These are phyloP conservation scores for Patiria pectinifera DNA, from an alignment of 53 echinoderm and acorn worm genomes.

Conservation along the genomic window DNA sequence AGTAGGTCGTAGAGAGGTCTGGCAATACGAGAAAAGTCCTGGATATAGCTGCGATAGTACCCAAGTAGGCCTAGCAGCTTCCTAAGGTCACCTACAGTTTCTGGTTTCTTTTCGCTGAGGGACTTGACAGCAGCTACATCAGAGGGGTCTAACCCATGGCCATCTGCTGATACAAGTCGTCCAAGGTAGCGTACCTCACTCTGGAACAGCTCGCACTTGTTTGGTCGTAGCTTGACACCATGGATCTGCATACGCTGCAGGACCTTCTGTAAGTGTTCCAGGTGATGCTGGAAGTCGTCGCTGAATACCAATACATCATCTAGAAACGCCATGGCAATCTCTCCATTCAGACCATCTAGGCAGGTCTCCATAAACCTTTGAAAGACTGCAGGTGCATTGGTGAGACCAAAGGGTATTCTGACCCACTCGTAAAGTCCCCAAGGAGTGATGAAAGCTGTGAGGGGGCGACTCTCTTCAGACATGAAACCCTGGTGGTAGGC, in stretches of 20 bases:
- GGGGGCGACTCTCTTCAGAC: conserved; percentile 50
- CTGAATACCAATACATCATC: conserved; percentile 61
- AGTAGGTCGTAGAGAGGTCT: conserved; percentile 66
- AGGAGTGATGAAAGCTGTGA: conserved; percentile 69
- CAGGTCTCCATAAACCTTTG: conserved; percentile 66
- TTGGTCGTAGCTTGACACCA: conserved; percentile 52
- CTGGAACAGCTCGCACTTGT: conserved; percentile 42
- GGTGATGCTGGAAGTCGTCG: conserved; percentile 23
- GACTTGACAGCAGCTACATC: conserved; percentile 65
- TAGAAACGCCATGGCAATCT: conserved; percentile 43
- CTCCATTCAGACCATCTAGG: conserved; percentile 52
- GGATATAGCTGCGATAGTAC: conserved; percentile 71
- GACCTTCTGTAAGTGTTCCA: conserved; percentile 10
- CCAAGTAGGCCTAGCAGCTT: conserved; percentile 67
- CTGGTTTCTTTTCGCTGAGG: too few relatives aligned
- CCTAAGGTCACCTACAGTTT: conserved; percentile 68
- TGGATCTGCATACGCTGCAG: conserved; percentile 29
- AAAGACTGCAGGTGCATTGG: conserved; percentile 51
- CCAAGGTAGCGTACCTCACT: conserved; percentile 45
- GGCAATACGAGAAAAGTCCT: conserved; percentile 57
- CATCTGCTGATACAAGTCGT: conserved; percentile 32
- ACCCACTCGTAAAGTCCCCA: conserved; percentile 65
- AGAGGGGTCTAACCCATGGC: conserved; percentile 64
- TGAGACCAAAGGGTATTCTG: conserved; percentile 45
- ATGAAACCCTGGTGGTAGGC: conserved; percentile 81